Evolutionary conservation across 1,140 invertebrate species (phyloP).

Genomic region (Cephus cinctus): DNA sequence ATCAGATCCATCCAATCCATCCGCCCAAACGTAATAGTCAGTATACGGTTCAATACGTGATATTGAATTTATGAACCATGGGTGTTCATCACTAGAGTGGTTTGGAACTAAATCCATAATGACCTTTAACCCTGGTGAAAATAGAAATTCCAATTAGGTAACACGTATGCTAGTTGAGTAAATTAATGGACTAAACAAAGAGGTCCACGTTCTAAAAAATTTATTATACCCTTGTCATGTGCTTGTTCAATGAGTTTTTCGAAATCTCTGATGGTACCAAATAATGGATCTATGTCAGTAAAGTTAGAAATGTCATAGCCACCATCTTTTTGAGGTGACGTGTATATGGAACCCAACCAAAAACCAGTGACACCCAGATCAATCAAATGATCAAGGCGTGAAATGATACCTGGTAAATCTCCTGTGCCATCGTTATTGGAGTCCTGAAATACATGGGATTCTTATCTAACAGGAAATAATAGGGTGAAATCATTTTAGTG

Average conservation of each 20-base stretch:
- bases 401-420: constrained; percentile 60
- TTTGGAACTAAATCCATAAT: constrained; percentile 79
- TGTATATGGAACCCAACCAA: constrained; percentile 59
- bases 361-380: constrained; percentile 51
- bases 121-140: too few relatives aligned
- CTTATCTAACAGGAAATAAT: too few relatives aligned
- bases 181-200: constrained; percentile 11
- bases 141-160: constrained; percentile 42
- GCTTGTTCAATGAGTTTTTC: constrained; percentile 42
- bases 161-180: too few relatives aligned
- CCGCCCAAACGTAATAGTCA: constrained; percentile 70
- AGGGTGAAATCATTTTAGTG: too few relatives aligned
- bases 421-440: constrained; percentile 74
- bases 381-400: constrained; percentile 34
- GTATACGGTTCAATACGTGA: constrained; percentile 60
- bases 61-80: constrained; percentile 70
- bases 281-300: constrained; percentile 52
- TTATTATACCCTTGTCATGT: too few relatives aligned
- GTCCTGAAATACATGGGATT: constrained; percentile 69
- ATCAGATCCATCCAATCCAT: constrained; percentile 38
- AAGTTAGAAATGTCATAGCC: constrained; percentile 58
- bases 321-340: constrained; percentile 57
- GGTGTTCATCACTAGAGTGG: constrained; percentile 69
- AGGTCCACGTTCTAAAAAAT: constrained; percentile 60
- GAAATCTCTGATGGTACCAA: constrained; percentile 59